A percentile compares a stretch with the other conserved stretches of the same genome.
Evolutionary conservation across 2,888 invertebrate species (phyloP).

Genomic region (Tetranychus truncatus): DNA sequence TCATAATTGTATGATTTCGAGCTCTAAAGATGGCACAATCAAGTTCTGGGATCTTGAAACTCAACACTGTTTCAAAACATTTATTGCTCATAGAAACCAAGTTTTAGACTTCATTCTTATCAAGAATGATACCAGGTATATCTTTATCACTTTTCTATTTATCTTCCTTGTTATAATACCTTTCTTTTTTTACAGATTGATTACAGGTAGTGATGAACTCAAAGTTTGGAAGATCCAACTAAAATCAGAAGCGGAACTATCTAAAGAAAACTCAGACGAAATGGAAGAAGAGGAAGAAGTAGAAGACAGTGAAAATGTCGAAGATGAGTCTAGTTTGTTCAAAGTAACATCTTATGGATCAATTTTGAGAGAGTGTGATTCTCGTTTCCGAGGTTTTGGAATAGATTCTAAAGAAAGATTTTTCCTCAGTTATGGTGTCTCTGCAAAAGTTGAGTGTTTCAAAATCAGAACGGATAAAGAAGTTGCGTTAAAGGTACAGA

Average conservation of each 20-base stretch:
- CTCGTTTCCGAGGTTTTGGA: conserved; percentile 28
- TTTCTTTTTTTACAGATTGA: conserved; percentile 38
- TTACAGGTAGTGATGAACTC: conserved; percentile 73
- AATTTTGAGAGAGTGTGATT: conserved; percentile 17
- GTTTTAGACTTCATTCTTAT: conserved; percentile 67
- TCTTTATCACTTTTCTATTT: background rate
- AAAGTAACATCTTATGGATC: conserved; percentile 17
- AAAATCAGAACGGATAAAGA: conserved; percentile 57
- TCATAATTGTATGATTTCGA: conserved; percentile 48
- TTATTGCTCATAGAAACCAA: conserved; percentile 54
- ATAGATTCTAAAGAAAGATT: conserved; percentile 52
- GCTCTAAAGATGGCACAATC: conserved; percentile 79
- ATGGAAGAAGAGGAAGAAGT: conserved; percentile 37
- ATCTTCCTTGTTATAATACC: background rate
- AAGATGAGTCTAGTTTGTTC: conserved; percentile 17
- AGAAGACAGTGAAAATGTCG: conserved; percentile 28
- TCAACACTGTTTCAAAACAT: conserved; percentile 83
- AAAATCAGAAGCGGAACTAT: conserved; percentile 16
- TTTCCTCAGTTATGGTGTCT: conserved; percentile 63
- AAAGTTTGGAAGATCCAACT: conserved; percentile 60
- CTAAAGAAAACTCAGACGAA: conserved; percentile 34
- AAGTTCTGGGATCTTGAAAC: conserved; percentile 95
- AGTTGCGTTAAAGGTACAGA: conserved; percentile 47
- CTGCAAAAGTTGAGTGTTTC: conserved; percentile 62
- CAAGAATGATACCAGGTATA: conserved; percentile 46